Percentiles rank a stretch among this genome's conserved stretches.
Evolutionary conservation across 2,113 vertebrate species (phyloP).

Genomic region (Sylvietta virens): DNA sequence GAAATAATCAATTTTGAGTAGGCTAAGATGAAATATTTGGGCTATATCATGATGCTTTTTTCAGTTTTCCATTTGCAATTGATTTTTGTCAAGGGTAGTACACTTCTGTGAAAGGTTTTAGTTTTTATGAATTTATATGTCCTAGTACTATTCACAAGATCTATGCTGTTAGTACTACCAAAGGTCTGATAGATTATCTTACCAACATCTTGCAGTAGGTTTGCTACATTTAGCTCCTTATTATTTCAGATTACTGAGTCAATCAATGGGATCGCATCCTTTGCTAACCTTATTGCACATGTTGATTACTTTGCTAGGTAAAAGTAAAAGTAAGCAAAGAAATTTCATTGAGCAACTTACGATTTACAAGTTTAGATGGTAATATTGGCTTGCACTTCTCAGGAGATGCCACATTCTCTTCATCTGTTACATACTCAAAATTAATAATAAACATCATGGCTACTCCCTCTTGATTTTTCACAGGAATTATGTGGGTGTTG

Average conservation of each 20-base stretch:
- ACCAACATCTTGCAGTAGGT: neutral
- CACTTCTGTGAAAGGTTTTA: neutral
- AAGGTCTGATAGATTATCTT: neutral
- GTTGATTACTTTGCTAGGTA: neutral
- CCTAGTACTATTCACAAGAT: neutral
- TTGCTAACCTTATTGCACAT: neutral
- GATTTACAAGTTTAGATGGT: constrained; percentile 86
- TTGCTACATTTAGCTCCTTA: neutral
- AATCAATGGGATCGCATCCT: neutral
- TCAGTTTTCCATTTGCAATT: neutral
- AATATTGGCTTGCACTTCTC: constrained; percentile 88
- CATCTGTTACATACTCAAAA: constrained; percentile 88
- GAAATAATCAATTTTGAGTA: neutral
- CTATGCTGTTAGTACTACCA: neutral
- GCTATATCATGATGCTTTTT: neutral
- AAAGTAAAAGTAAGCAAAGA: neutral
- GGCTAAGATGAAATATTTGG: neutral
- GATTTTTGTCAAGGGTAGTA: neutral
- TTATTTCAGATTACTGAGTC: neutral
- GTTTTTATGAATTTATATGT: neutral
- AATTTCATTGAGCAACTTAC: constrained; percentile 75
- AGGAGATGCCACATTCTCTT: constrained; percentile 80
- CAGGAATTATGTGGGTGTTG: constrained; percentile 93
- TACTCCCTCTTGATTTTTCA: constrained; percentile 96
- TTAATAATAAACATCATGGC: constrained; percentile 99